Base-by-base conservation (phyloP, 2,888 invertebrate species). In the Eucriotettix oculatus region DNA sequence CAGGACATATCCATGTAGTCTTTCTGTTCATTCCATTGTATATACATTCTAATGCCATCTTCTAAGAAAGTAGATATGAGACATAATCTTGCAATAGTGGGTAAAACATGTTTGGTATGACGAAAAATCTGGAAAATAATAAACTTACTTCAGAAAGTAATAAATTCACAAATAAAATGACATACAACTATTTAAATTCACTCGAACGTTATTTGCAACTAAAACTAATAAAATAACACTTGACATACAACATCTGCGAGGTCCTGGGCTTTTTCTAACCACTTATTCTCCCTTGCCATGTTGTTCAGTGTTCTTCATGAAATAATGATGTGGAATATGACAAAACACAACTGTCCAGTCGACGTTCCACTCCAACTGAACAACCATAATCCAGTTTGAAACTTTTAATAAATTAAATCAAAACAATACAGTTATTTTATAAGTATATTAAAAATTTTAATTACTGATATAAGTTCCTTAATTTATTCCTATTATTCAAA, bases 41-140 rank as follows among this genome's bases (percentile, higher is more conserved):
- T 89, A 88, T 95, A 99, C 99, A 99, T 99, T 63, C 99, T 85
- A 62, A 99, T 81, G 1, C 99, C 99, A 79, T 99, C 99, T 77
- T 99, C 99, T 64, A 99, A 80, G 78, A 99, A 99, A 68, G 99
- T 99, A 68, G 96, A 94, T 71, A 99, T 95, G 63, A 99, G 83
- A 74, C 97, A 99, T 63, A 99, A 78, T 65, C 99, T 84, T 14
- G 98, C 98, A 68, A 96, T 82, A 66, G 96, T 96, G 41, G 99
- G 99, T 67, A 99, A 78, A 65, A 98, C 80, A 75, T 89, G 80
- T 75, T 96, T 96, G 67, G 92, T 87, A 77, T 90, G 88, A 67
- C 96, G 82, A 68, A 95, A 86, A 63, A 96, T 88, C 97, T 97
- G 75, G 53, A 66, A 66, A 58, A 60, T 63, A 40, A 56, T 42